These are phyloP conservation scores for Cariama cristata DNA, from an alignment of 2,113 vertebrate genomes.

Conservation along the genomic window DNA sequence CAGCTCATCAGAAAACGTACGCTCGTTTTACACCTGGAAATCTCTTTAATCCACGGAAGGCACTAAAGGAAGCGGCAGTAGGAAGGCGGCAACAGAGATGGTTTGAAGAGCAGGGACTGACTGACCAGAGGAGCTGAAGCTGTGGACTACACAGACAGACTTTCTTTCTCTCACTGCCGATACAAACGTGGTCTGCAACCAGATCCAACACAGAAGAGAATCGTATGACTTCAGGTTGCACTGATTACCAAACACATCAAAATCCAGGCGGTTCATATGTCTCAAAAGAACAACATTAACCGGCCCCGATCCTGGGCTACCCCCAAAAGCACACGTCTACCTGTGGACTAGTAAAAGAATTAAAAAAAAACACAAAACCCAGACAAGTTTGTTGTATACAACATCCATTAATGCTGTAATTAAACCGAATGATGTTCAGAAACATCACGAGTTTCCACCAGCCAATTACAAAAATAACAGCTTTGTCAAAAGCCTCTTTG, in stretches of 20 bases:
- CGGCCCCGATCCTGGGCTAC: neutral
- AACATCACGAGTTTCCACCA: neutral
- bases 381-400: neutral
- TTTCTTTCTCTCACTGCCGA: neutral
- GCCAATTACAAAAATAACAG: neutral
- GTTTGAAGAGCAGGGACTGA: neutral
- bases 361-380: too few species aligned
- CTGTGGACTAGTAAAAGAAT: neutral
- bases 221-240: neutral
- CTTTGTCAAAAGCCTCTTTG: neutral
- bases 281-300: neutral
- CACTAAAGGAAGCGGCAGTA: neutral
- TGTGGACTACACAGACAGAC: fast-evolving
- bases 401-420: neutral
- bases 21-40: neutral
- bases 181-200: neutral
- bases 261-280: neutral
- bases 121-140: neutral
- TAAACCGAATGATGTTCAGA: neutral
- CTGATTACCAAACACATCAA: neutral
- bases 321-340: neutral
- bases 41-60: fast-evolving
- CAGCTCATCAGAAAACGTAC: neutral
- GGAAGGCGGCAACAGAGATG: neutral
- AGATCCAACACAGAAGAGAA: neutral